Evolutionary conservation across 2,888 invertebrate genomes (phyloP), one percentile per base, ranked within the genome.

Genomic region (Caenorhabditis sp.): DNA sequence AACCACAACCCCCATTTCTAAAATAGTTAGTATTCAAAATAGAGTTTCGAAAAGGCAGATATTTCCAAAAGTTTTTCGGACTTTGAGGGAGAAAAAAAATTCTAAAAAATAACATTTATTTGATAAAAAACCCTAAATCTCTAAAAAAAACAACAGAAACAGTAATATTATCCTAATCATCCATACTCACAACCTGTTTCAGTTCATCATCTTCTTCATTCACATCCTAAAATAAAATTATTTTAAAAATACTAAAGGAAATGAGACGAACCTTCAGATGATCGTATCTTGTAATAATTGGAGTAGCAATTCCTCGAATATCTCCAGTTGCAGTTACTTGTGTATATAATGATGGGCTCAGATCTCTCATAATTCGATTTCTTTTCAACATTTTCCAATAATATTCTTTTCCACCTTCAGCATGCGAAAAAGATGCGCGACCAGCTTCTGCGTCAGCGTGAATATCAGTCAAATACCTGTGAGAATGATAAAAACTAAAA

Each of bases 321-420:
- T 85, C 84, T 25, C 85, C 85, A 20, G 84, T 78, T 27, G 78
- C 74, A n/a, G 78, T 83, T 20, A 85, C 69, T 63, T 79, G 67
- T 20, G 70, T 66, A 63, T 77, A 80, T 8, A 78, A 60, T 1
- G 78, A 72, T 12, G 78, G 76, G 20, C 73, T 60, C 43, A 85
- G 26, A 25, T 83, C 81, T 20, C 67, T 27, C 68, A 70, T 70
- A 5, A 70, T 63, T 80, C 85, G 71, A 65, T 86, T 83, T 56
- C 85, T 59, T 65, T 83, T 83, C 63, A 86, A 57, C 71, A 78
- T 70, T 67, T 86, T 85, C 80, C 80, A 83, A 66, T 86, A 86
- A 60, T 81, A 85, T 61, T 86, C 85, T 63, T 81, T 82, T 56
- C 86, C 86, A n/a, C 86, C 86, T 43, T 78, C 81, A 1, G 83